Evolutionary conservation across 2,113 vertebrate species (phyloP), one percentile per base, ranked within the genome.

Genomic region (Nibea albiflora): DNA sequence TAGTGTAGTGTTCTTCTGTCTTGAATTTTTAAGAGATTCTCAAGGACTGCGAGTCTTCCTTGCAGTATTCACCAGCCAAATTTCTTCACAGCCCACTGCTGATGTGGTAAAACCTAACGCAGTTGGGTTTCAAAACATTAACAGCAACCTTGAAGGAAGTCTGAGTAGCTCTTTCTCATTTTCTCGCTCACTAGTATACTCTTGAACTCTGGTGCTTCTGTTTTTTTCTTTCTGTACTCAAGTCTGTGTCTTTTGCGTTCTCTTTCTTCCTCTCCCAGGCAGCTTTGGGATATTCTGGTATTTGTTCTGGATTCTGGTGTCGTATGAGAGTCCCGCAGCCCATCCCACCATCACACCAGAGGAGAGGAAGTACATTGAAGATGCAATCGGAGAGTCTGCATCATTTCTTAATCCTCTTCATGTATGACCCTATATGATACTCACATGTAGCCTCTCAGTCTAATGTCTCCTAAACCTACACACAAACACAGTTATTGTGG

Each of bases 221-320:
- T 7, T 46, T 10, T 24, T 28, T 44, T 20, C 16, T 46, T 22
- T 28, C 44, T 26, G 3, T 47, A 28, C 5, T 46, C 1, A 8
- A 58, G 10, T 20, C 31, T 52, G 2, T 73, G 20, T 49, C 31
- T 49, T n/a, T 53, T 57, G 20, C 28, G 15, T 16, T 52, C 44
- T 53, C 24, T 60, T 31, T 31, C 56, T 46, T 44, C 80, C 70
- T 84, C 82, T 86, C 88, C 53, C 90, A 98, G 98, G 98, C 90
- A 96, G 95, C 54, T 96, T 99, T 94, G 98, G 98, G 83, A 96
- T 99, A 94, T 94, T 98, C 85, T 99, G 98, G 98, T 99, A 99
- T 85, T 93, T 99, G 92, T 99, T 99, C 93, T 99, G 98, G 98
- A 91, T 99, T 90, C 94, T 99, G 94, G 97, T 99, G 87, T 99